phyloP scores from a whole-genome alignment of 2,888 invertebrate genomes.

The Acrobasis repandana region DNA sequence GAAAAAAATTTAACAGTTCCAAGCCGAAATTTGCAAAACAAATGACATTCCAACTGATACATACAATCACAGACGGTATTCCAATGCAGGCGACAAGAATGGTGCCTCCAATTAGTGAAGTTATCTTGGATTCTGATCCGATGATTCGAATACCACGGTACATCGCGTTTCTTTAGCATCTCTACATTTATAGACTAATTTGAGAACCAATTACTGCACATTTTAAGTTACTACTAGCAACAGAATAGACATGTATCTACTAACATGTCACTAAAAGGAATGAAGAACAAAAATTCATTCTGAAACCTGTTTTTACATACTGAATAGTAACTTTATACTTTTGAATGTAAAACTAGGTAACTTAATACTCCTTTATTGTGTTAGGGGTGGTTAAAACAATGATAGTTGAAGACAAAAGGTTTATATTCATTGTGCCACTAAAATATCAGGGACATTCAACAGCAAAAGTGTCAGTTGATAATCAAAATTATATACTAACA shows the following conservation, averaged over 20 bases:
- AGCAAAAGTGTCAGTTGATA: too few relatives aligned
- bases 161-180: slow-evolving; percentile 77
- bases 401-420: slow-evolving; percentile 39
- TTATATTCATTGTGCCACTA: slow-evolving; percentile 1
- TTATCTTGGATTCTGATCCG: slow-evolving; percentile 68
- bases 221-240: slow-evolving; percentile 36
- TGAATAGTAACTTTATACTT: slow-evolving; percentile 51
- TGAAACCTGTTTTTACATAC: slow-evolving; percentile 55
- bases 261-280: slow-evolving; percentile 47
- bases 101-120: slow-evolving; percentile 60
- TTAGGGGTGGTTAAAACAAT: slow-evolving; percentile 54
- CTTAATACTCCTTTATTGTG: slow-evolving; percentile 45
- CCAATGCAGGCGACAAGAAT: slow-evolving; percentile 70
- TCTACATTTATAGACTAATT: slow-evolving; percentile 35
- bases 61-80: slow-evolving; percentile 72
- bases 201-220: slow-evolving; percentile 36
- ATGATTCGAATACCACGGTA: slow-evolving; percentile 71
- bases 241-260: slow-evolving; percentile 37
- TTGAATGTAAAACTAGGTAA: slow-evolving; percentile 41
- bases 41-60: slow-evolving; percentile 38
- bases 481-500: too few relatives aligned
- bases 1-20: background rate
- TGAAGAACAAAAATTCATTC: slow-evolving; percentile 49
- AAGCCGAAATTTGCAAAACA: background rate
- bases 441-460: background rate